Conservation (phyloP, 2,797 vertebrate species). For the Micropoecilia bifurca region DNA sequence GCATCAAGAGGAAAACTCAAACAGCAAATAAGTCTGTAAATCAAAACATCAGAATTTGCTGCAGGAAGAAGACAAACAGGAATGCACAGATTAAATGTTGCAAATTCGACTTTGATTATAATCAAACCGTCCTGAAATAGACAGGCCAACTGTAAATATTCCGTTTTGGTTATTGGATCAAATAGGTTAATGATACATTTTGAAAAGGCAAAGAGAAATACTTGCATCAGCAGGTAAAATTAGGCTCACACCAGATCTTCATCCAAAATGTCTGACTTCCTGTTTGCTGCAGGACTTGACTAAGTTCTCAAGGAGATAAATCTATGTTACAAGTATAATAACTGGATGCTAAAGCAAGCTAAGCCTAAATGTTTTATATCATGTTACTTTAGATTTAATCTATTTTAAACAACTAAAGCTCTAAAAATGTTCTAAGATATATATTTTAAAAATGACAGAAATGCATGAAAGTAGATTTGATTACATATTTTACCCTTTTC, state of each 20-base stretch:
- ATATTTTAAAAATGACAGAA: neutral
- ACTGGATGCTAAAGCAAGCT: neutral
- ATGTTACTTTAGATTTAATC: neutral
- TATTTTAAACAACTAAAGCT: neutral
- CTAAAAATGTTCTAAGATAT: neutral
- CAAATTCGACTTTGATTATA: neutral
- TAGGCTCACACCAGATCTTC: neutral
- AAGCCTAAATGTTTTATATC: neutral
- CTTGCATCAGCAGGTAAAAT: neutral
- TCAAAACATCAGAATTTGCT: neutral
- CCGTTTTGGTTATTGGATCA: neutral
- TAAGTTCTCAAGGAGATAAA: neutral
- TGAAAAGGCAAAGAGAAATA: neutral
- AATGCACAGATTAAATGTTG: neutral
- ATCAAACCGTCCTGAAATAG: neutral
- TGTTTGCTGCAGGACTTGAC: neutral
- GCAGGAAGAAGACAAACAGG: neutral
- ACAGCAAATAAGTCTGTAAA: conserved; percentile 13
- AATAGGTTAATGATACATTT: neutral
- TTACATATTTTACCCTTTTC: neutral
- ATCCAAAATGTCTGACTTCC: neutral
- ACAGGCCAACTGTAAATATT: neutral
- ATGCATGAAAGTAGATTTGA: neutral
- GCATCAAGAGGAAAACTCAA: conserved; percentile 22
- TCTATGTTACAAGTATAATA: neutral